A percentile compares a stretch with the other conserved stretches of the same genome.
phyloP scores from a whole-genome alignment of 2,888 invertebrate species.

The Acholoe squamosa region DNA sequence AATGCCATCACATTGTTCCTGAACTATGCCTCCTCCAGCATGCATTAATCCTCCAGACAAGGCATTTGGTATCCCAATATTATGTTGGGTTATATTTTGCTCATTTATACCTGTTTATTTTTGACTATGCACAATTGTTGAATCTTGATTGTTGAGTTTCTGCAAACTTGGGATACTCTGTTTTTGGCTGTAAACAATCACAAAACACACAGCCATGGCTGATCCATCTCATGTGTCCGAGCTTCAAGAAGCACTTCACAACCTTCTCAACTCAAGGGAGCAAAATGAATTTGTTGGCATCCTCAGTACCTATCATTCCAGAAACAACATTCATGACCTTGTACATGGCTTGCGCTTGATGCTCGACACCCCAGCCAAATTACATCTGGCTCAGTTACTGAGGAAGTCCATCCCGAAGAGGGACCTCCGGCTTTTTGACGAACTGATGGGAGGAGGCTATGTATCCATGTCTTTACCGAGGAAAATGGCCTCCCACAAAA shows the following conservation, averaged over 20 bases:
- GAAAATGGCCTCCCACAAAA: constrained; percentile 40
- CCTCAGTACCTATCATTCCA: constrained; percentile 75
- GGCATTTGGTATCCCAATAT: background rate
- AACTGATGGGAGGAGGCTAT: constrained; percentile 64
- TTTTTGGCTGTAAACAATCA: background rate
- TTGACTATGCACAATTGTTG: background rate
- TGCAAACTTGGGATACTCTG: background rate
- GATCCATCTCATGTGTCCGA: background rate
- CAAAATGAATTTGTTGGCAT: constrained; percentile 75
- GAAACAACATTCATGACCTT: constrained; percentile 76
- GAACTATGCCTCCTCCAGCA: background rate
- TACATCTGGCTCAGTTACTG: constrained; percentile 73
- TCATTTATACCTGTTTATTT: background rate
- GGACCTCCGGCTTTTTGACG: constrained; percentile 74
- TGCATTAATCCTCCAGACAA: background rate
- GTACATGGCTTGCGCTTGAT: constrained; percentile 74
- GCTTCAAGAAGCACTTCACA: constrained; percentile 77
- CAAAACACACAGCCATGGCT: background rate
- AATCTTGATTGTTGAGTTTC: background rate
- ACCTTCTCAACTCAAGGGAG: constrained; percentile 75
- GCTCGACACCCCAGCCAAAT: constrained; percentile 79
- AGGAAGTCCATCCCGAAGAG: constrained; percentile 75
- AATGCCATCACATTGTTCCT: background rate
- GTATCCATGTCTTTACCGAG: constrained; percentile 12
- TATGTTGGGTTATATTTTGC: background rate